These are phyloP conservation scores for Patella pellucida DNA, from an alignment of 2,888 invertebrate species.

Conservation along the genomic window DNA sequence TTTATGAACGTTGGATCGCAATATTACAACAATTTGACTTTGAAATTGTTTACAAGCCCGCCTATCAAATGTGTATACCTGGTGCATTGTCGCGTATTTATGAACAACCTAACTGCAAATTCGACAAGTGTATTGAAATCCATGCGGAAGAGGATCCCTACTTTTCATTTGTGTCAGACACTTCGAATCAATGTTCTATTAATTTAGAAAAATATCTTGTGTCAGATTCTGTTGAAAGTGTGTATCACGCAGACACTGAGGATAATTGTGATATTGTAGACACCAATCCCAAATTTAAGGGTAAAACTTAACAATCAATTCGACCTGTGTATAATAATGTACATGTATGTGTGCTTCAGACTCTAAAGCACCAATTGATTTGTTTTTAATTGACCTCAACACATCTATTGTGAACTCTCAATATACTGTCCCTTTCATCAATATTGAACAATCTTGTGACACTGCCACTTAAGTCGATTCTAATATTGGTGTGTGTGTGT, in stretches of 20 bases:
- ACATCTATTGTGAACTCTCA: too few relatives aligned
- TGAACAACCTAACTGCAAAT: not conserved
- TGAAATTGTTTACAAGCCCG: constrained; percentile 3
- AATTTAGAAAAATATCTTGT: not conserved
- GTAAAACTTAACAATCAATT: too few relatives aligned
- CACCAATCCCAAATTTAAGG: not conserved
- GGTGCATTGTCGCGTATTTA: not conserved
- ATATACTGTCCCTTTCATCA: too few relatives aligned
- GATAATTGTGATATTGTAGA: not conserved
- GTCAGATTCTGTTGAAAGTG: not conserved
- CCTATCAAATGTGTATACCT: not conserved
- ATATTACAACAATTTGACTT: not conserved
- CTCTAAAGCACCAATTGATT: too few relatives aligned
- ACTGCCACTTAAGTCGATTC: not conserved
- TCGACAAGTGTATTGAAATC: not conserved
- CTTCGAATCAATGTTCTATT: too few relatives aligned
- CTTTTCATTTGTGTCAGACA: not conserved
- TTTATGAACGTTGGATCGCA: constrained; percentile 5
- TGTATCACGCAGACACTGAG: constrained; percentile 10
- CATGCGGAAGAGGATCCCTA: not conserved
- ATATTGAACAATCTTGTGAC: not conserved
- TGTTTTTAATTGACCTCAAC: too few relatives aligned
- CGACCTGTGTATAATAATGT: too few relatives aligned
- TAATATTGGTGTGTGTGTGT: not conserved
- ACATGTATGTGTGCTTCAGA: too few relatives aligned